These are phyloP conservation scores for Cryptus viduatorius DNA, from an alignment of 2,888 invertebrate genomes.

Conservation along the genomic window DNA sequence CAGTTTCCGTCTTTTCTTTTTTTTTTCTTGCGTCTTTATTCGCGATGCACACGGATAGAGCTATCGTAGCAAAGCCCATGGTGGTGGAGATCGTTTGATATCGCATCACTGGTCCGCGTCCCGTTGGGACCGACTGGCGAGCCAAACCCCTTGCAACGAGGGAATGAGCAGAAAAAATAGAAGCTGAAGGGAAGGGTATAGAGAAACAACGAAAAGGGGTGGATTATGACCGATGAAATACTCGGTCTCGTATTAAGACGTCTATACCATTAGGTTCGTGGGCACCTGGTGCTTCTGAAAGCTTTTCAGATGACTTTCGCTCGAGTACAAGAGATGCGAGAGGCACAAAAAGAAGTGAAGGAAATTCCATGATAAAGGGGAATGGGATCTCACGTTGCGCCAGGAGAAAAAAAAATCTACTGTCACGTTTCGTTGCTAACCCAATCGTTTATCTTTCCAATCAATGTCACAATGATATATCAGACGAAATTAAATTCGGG, in stretches of 20 bases:
- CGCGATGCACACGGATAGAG: not conserved
- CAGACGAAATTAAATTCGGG: slow-evolving; percentile 15
- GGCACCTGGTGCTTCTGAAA: slow-evolving; percentile 66
- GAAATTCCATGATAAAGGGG: not conserved
- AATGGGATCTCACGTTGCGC: not conserved
- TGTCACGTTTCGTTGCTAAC: slow-evolving; percentile 12
- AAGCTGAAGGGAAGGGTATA: slow-evolving; percentile 10
- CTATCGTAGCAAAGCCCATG: not conserved
- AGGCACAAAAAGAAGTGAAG: slow-evolving; percentile 5
- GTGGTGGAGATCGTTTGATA: slow-evolving; percentile 34
- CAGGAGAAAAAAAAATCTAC: not conserved
- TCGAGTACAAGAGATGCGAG: slow-evolving; percentile 28
- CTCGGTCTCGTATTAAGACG: slow-evolving; percentile 76
- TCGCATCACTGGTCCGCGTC: slow-evolving; percentile 45
- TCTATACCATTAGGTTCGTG: slow-evolving; percentile 53
- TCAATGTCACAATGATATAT: slow-evolving; percentile 44
- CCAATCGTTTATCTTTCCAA: slow-evolving; percentile 41
- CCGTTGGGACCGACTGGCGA: slow-evolving; percentile 43
- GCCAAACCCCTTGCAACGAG: slow-evolving; percentile 33
- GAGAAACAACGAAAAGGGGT: slow-evolving; percentile 58
- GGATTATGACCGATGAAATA: slow-evolving; percentile 80
- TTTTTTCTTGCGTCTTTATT: slow-evolving; percentile 9
- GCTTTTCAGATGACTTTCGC: slow-evolving; percentile 41
- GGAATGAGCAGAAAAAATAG: slow-evolving; percentile 8
- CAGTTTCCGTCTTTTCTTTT: slow-evolving; percentile 34